These are phyloP conservation scores for Podocnemis expansa DNA, from an alignment of 2,113 vertebrate species.

Conservation along the genomic window DNA sequence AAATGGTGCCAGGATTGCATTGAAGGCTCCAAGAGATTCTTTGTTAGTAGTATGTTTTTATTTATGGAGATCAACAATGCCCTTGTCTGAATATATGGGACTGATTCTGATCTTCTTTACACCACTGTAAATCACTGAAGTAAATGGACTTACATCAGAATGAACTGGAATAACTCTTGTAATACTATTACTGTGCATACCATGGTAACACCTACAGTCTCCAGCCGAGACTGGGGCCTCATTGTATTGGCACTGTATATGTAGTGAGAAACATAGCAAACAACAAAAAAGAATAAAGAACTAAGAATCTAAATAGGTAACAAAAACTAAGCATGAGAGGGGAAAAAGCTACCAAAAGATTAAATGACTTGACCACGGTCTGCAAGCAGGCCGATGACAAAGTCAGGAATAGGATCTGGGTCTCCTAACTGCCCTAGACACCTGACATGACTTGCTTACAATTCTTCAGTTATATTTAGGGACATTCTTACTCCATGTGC, in stretches of 20 bases:
- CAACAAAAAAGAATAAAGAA: not conserved
- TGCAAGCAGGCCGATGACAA: constrained; percentile 32
- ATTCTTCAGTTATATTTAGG: constrained; percentile 20
- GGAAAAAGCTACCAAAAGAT: constrained; percentile 45
- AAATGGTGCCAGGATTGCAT: constrained; percentile 13
- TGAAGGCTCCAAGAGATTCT: constrained; percentile 3
- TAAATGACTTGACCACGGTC: constrained; percentile 26
- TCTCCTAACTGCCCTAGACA: not conserved
- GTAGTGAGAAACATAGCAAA: not conserved
- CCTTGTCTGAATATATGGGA: not conserved
- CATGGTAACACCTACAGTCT: not conserved
- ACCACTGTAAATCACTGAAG: not conserved
- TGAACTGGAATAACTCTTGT: not conserved
- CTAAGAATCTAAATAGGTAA: constrained; percentile 46
- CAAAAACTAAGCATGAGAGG: constrained; percentile 6
- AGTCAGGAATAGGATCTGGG: constrained; percentile 46
- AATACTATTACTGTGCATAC: not conserved
- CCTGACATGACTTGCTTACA: constrained; percentile 31
- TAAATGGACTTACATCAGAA: not conserved
- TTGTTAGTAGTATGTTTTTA: not conserved
- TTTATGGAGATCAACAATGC: constrained; percentile 4
- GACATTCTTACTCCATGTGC: not conserved
- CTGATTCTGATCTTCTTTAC: not conserved
- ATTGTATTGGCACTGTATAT: not conserved
- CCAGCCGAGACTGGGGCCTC: not conserved